Base-by-base conservation (phyloP, 2,888 invertebrate species). In the Oxycera nigricornis region DNA sequence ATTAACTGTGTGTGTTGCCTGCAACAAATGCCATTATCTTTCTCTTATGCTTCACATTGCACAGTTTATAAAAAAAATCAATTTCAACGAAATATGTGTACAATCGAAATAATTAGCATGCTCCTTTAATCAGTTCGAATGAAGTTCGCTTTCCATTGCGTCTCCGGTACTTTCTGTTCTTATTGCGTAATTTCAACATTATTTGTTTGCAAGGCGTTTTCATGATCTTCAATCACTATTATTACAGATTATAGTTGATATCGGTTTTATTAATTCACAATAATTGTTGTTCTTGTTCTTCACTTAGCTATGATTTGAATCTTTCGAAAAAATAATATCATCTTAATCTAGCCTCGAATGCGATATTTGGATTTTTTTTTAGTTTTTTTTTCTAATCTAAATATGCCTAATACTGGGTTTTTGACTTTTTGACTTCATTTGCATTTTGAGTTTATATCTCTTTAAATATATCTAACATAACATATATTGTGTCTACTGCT, bases 351-450 rank as follows among this genome's bases (percentile, higher is more conserved):
- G 68, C 68, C 68, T 68, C 68, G 68, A 68, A 68, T 50, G 46
- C 68, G 68, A 46, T 68, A 68, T 50, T 50, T 68, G 68, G 28
- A 68, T 68, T 17, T 52, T 62, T 62, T 61, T 31, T 35, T 35
- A 7, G 17, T 62, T 35, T 30, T 24, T 59, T 67, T 67, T 24
- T 46, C 50, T 68, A 68, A 68, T 68, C 68, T 68, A 62, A 24
- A 35, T 62, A 68, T 68, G 68, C 68, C 68, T 68, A 68, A 68
- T 68, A 68, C 68, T 68, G 68, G 50, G 50, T 68, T 68, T 59
- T 68, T 62, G 61, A 62, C 61, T 62, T 35, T 35, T 68, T 62
- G 61, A 62, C 61, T 62, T 35, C 20, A 17, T 31, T 31, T 62
- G 9, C 35, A 6, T 35, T 35, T 31, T 31, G 31, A 31, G 55